Conservation (phyloP, 2,888 invertebrate species). For the Caenorhabditis drosophilae region DNA sequence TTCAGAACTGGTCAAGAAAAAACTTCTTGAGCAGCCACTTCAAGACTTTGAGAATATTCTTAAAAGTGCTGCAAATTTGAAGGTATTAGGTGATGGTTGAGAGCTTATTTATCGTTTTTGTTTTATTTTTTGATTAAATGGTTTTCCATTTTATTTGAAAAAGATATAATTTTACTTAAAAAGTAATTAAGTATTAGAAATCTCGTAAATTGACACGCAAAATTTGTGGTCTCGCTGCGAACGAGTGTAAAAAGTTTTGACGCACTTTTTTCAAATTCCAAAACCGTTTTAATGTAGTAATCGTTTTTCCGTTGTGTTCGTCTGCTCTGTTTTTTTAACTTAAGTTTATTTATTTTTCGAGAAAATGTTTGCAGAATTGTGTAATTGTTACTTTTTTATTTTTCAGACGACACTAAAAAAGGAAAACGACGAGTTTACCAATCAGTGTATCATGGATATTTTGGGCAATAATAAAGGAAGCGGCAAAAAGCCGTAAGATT, state of each 20-base stretch:
- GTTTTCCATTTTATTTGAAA: too few species aligned
- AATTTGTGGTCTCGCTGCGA: too few species aligned
- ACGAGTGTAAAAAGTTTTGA: too few species aligned
- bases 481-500: conserved; percentile 1
- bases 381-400: too few species aligned
- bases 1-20: background rate
- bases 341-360: background rate
- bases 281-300: too few species aligned
- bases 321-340: too few species aligned
- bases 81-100: background rate
- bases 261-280: too few species aligned
- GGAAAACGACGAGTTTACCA: background rate
- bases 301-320: too few species aligned
- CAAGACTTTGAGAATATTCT: background rate
- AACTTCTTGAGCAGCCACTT: background rate
- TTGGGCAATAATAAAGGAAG: background rate
- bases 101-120: background rate
- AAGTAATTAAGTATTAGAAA: too few species aligned
- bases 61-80: background rate
- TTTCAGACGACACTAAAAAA: background rate
- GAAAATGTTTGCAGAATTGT: background rate
- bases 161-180: too few species aligned
- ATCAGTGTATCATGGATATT: background rate
- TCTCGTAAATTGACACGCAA: too few species aligned
- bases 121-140: background rate